Evolutionary conservation across 2,888 invertebrate genomes (phyloP).

Genomic region (Macrostomum cliftonense): DNA sequence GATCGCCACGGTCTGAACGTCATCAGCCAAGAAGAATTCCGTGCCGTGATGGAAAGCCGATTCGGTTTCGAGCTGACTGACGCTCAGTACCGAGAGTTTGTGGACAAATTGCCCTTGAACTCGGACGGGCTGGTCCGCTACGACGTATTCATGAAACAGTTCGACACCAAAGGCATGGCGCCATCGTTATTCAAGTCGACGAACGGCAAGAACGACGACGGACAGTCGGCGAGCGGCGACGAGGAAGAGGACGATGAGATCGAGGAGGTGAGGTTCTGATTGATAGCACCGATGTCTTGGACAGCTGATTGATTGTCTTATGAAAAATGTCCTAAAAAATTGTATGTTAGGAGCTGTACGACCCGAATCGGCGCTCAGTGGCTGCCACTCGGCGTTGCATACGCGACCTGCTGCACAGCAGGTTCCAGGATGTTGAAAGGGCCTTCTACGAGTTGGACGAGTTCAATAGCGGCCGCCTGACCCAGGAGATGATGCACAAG

Average conservation of each 20-base stretch:
- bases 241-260: neutral
- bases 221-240: neutral
- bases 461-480: conserved; percentile 26
- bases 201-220: neutral
- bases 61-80: conserved; percentile 30
- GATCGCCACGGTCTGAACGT: conserved; percentile 26
- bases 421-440: conserved; percentile 20
- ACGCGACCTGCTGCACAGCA: neutral
- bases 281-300: conserved; percentile 2
- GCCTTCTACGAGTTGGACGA: conserved; percentile 29
- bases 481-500: conserved; percentile 32
- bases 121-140: conserved; percentile 32
- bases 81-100: conserved; percentile 25
- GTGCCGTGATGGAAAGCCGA: conserved; percentile 32
- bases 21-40: conserved; percentile 32
- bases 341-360: too few species aligned
- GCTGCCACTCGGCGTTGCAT: too few species aligned
- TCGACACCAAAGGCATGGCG: conserved; percentile 23
- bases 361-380: too few species aligned
- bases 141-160: conserved; percentile 33
- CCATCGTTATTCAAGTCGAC: neutral
- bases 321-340: too few species aligned
- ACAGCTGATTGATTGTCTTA: too few species aligned
- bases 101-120: conserved; percentile 30
- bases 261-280: neutral